Conservation (phyloP, 2,797 vertebrate genomes). For the Carcharodon carcharias region DNA sequence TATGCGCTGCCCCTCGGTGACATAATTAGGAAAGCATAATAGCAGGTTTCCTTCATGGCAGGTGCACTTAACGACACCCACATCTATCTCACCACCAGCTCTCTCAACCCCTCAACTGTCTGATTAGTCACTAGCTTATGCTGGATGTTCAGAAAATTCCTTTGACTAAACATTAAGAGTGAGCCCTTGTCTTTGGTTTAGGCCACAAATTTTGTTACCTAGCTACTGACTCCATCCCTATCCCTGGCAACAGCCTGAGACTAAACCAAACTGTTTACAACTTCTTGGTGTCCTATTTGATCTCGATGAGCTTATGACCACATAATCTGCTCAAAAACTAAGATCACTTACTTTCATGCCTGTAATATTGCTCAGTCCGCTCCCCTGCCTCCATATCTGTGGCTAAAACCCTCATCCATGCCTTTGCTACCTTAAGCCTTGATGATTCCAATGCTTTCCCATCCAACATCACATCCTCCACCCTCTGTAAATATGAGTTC, state of each 20-base stretch:
- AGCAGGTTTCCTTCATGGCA: too few species aligned
- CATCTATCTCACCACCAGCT: neutral
- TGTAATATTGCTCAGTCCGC: neutral
- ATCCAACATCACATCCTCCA: too few species aligned
- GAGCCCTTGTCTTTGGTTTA: neutral
- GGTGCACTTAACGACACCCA: neutral
- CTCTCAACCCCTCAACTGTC: neutral
- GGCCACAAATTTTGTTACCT: neutral
- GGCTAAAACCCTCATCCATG: neutral
- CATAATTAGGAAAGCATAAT: neutral
- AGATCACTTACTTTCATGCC: neutral
- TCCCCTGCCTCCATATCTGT: too few species aligned
- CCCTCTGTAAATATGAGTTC: neutral
- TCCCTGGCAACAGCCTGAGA: neutral
- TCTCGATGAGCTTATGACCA: neutral
- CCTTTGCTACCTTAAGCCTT: neutral
- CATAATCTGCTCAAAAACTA: neutral
- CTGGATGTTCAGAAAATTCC: neutral
- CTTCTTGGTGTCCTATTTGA: neutral
- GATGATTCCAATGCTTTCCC: neutral
- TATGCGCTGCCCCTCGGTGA: neutral
- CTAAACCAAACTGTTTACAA: neutral
- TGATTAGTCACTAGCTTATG: neutral
- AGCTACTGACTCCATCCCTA: neutral
- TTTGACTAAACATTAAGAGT: neutral